Conservation (phyloP, 2,888 invertebrate genomes). For the Melanophora roralis region DNA sequence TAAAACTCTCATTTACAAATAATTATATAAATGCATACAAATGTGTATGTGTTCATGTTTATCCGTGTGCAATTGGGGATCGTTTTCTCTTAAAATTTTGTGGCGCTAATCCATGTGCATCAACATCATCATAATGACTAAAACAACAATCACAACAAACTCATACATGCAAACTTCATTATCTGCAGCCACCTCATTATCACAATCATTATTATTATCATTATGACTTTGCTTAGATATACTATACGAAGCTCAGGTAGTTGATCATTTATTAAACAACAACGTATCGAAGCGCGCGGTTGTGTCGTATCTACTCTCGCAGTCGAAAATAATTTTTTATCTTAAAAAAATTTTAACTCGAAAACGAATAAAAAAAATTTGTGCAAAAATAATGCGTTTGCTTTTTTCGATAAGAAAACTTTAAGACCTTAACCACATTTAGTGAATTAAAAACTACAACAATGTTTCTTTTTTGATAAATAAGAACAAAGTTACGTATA, state of each 20-base stretch:
- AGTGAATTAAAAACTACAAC: not conserved
- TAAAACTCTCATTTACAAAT: too few species aligned
- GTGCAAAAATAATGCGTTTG: not conserved
- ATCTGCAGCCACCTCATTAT: not conserved
- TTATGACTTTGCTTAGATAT: slow-evolving; percentile 51
- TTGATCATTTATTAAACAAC: slow-evolving; percentile 61
- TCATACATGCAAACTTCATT: not conserved
- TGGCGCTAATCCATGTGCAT: slow-evolving; percentile 58
- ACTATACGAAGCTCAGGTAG: slow-evolving; percentile 58
- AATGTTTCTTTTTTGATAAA: not conserved
- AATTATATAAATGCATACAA: too few species aligned
- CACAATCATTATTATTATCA: slow-evolving; percentile 6
- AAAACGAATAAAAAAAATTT: slow-evolving; percentile 12
- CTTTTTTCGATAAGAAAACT: not conserved
- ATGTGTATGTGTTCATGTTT: not conserved
- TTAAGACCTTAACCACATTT: not conserved
- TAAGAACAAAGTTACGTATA: slow-evolving; percentile 19
- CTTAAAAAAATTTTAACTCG: slow-evolving; percentile 20
- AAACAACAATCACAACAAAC: not conserved
- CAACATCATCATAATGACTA: slow-evolving; percentile 39
- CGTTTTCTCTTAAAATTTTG: slow-evolving; percentile 48
- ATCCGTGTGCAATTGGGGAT: slow-evolving; percentile 13
- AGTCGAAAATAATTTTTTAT: slow-evolving; percentile 9
- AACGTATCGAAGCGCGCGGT: slow-evolving; percentile 59
- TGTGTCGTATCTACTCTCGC: slow-evolving; percentile 11